phyloP scores from a whole-genome alignment of 2,113 vertebrate species.

The Nipponia nippon region DNA sequence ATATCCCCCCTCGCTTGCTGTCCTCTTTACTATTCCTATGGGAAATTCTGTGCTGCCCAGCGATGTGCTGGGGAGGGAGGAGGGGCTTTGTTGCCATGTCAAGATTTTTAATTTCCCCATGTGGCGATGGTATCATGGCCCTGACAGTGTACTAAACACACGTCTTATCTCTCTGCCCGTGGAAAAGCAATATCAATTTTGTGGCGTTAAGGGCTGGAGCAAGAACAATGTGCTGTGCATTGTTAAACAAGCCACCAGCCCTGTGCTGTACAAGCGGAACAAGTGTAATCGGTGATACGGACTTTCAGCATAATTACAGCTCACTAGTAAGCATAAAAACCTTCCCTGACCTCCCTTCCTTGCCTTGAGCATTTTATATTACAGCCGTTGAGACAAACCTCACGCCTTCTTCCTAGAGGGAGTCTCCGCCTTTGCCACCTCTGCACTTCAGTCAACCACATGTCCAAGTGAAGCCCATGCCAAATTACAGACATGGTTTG shows the following conservation, averaged over 20 bases:
- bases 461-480: neutral
- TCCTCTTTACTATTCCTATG: neutral
- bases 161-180: slow-evolving; percentile 35
- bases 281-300: slow-evolving; percentile 7
- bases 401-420: neutral
- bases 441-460: neutral
- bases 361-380: fast-evolving
- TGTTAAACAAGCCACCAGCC: slow-evolving; percentile 58
- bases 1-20: fast-evolving
- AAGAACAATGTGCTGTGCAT: slow-evolving; percentile 49
- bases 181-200: slow-evolving; percentile 36
- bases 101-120: neutral
- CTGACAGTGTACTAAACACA: neutral
- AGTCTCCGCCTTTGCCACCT: neutral
- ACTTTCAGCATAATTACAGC: neutral
- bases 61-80: fast-evolving
- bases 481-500: neutral
- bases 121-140: neutral
- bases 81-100: neutral
- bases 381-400: neutral
- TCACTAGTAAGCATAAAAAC: neutral
- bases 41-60: neutral
- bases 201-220: neutral
- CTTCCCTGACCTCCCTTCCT: neutral
- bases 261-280: slow-evolving; percentile 34